Conservation (phyloP, 2,113 vertebrate genomes). For the Thunnus thynnus region DNA sequence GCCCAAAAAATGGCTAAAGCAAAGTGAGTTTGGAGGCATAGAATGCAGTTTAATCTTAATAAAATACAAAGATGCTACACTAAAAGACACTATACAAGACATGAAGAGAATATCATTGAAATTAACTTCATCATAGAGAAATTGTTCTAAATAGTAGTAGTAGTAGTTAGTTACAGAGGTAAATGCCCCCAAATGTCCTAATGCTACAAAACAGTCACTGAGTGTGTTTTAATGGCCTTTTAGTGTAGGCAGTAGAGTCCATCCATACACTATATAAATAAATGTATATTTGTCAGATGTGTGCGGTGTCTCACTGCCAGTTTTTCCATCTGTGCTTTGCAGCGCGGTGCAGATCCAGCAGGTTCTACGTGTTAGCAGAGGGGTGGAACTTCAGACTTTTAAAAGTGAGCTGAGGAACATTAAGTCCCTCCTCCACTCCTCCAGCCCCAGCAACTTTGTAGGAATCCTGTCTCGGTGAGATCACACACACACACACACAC, state of each 20-base stretch:
- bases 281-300: not conserved
- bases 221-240: not conserved
- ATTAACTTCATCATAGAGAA: too few species aligned
- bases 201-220: not conserved
- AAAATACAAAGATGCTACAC: too few species aligned
- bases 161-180: not conserved
- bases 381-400: conserved; percentile 86
- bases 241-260: not conserved
- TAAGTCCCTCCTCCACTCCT: conserved; percentile 86
- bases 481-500: not conserved
- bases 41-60: not conserved
- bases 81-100: too few species aligned
- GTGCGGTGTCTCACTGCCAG: not conserved
- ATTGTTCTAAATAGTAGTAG: not conserved
- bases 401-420: conserved; percentile 85
- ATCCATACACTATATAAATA: not conserved
- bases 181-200: too few species aligned
- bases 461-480: conserved; percentile 92
- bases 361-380: conserved; percentile 84
- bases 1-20: not conserved
- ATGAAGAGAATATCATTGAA: too few species aligned
- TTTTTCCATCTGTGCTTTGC: conserved; percentile 35
- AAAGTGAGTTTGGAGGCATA: not conserved
- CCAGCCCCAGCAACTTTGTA: conserved; percentile 86
- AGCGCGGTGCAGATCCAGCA: conserved; percentile 80